These are phyloP conservation scores for Moxostoma hubbsi DNA, from an alignment of 2,797 vertebrate species.

Conservation along the genomic window DNA sequence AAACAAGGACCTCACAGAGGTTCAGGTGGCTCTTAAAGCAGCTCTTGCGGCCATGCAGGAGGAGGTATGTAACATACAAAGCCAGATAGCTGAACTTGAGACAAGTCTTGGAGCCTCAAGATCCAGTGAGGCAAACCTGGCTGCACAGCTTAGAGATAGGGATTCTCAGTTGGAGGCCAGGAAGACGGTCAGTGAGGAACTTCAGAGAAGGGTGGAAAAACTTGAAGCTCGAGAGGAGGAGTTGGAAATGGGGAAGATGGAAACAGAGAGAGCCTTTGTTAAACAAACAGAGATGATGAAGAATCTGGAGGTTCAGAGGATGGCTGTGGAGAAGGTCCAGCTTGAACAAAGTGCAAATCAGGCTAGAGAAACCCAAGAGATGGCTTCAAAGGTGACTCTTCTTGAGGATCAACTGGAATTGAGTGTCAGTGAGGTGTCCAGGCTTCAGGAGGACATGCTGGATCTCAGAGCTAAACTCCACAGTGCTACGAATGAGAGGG, in stretches of 20 bases:
- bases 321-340: slow-evolving; percentile 71
- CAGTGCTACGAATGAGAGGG: slow-evolving; percentile 73
- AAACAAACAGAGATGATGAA: slow-evolving; percentile 76
- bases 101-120: slow-evolving; percentile 74
- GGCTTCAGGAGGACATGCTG: slow-evolving; percentile 77
- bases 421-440: slow-evolving; percentile 79
- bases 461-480: slow-evolving; percentile 79
- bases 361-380: slow-evolving; percentile 71
- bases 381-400: slow-evolving; percentile 68
- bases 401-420: slow-evolving; percentile 82
- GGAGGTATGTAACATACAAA: slow-evolving; percentile 79
- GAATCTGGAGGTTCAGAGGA: slow-evolving; percentile 75
- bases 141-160: slow-evolving; percentile 75
- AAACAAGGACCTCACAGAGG: slow-evolving; percentile 81
- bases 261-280: slow-evolving; percentile 73
- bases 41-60: slow-evolving; percentile 77
- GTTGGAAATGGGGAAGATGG: slow-evolving; percentile 72
- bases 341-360: slow-evolving; percentile 66
- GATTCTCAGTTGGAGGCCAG: slow-evolving; percentile 72
- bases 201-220: slow-evolving; percentile 72
- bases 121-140: slow-evolving; percentile 77
- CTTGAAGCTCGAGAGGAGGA: slow-evolving; percentile 73
- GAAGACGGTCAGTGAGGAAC: slow-evolving; percentile 72
- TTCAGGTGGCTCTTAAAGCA: slow-evolving; percentile 77
- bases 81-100: slow-evolving; percentile 79